Evolutionary conservation across 2,113 vertebrate species (phyloP).

Genomic region (Barbus barbus): DNA sequence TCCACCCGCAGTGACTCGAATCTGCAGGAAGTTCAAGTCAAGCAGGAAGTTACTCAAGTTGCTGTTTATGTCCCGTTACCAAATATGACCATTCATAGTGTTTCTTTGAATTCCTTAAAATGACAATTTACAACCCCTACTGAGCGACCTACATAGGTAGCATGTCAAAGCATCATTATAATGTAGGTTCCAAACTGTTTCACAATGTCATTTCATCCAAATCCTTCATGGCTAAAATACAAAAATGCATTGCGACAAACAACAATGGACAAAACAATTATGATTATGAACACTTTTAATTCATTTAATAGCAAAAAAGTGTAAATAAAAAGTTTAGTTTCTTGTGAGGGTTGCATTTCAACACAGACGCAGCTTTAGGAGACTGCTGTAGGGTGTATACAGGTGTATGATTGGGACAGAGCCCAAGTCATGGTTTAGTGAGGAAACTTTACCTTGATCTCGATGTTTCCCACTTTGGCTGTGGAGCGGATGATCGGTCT

Average conservation of each 20-base stretch:
- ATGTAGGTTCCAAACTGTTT: no score
- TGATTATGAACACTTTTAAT: no score
- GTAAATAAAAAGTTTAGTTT: no score
- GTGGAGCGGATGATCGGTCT: slow-evolving; percentile 92
- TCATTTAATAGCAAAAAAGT: no score
- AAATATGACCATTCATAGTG: neutral
- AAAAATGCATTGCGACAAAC: no score
- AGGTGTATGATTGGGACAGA: neutral
- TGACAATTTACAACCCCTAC: neutral
- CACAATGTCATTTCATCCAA: no score
- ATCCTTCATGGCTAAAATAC: no score
- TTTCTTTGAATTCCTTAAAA: no score
- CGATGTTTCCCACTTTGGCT: slow-evolving; percentile 93
- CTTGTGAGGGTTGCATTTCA: no score
- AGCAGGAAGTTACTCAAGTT: slow-evolving; percentile 1
- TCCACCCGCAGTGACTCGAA: neutral
- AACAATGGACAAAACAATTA: no score
- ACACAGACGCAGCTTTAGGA: no score
- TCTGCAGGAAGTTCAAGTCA: neutral
- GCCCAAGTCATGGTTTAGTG: neutral
- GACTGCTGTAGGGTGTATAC: neutral
- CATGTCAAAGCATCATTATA: no score
- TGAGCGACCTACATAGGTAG: neutral
- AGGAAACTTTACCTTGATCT: slow-evolving; percentile 84
- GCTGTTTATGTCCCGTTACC: neutral